Percentiles rank a stretch among this genome's conserved stretches.
phyloP scores from a whole-genome alignment of 2,888 invertebrate genomes.

The Ectemnius cavifrons region DNA sequence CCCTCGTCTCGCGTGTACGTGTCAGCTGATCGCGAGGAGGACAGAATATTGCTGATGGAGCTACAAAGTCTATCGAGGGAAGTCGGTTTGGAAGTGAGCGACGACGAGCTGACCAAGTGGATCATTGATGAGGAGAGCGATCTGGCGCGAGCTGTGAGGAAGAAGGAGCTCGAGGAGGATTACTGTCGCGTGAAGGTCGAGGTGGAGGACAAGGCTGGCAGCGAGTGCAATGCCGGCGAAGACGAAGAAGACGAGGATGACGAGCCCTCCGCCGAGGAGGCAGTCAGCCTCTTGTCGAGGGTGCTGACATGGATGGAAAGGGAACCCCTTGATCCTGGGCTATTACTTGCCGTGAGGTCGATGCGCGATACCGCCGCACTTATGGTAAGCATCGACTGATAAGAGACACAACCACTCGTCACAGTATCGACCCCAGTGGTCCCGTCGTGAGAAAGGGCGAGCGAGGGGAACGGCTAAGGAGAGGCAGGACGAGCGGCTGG shows the following conservation, averaged over 20 bases:
- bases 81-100: constrained; percentile 64
- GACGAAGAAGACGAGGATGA: constrained; percentile 56
- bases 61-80: constrained; percentile 64
- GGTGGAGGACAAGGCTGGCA: constrained; percentile 48
- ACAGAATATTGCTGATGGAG: constrained; percentile 60
- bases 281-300: constrained; percentile 75
- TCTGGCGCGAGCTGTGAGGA: constrained; percentile 58
- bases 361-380: constrained; percentile 74
- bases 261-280: constrained; percentile 76
- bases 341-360: constrained; percentile 73
- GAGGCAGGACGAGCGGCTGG: constrained; percentile 40
- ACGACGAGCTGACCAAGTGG: constrained; percentile 67
- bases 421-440: constrained; percentile 40
- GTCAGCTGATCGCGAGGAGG: constrained; percentile 56
- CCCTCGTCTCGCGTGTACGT: constrained; percentile 52
- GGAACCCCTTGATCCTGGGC: constrained; percentile 78
- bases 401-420: constrained; percentile 49
- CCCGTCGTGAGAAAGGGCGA: constrained; percentile 14
- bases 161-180: constrained; percentile 59
- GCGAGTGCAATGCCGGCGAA: constrained; percentile 54
- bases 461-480: neutral
- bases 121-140: constrained; percentile 68
- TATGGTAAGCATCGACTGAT: constrained; percentile 71
- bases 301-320: constrained; percentile 79
- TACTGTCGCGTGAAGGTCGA: constrained; percentile 56